Evolutionary conservation across 2,888 invertebrate genomes (phyloP), one percentile per base, ranked within the genome.

Genomic region (Enchytraeus crypticus): DNA sequence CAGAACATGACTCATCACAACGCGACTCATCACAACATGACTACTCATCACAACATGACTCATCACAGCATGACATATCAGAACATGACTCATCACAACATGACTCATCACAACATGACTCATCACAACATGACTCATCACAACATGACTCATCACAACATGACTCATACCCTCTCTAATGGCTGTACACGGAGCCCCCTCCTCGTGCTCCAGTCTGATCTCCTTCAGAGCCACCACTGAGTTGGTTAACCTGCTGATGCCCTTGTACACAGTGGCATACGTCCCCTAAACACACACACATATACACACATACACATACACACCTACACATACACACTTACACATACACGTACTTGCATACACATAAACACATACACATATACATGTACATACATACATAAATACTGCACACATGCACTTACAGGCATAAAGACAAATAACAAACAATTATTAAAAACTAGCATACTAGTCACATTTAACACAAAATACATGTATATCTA

Each of bases 101-200:
- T n/a, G n/a, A n/a, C n/a, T n/a, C n/a, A n/a, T n/a, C n/a, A n/a
- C n/a, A n/a, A n/a, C n/a, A n/a, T n/a, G n/a, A n/a, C n/a, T n/a
- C n/a, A n/a, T n/a, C n/a, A n/a, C n/a, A n/a, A n/a, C n/a, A n/a
- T n/a, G n/a, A n/a, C n/a, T n/a, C n/a, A n/a, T n/a, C n/a, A n/a
- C n/a, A n/a, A n/a, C n/a, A n/a, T n/a, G n/a, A n/a, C n/a, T n/a
- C n/a, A n/a, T 38, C 38, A 38, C 11, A 38, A 38, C 11, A 14
- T 38, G 8, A 38, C 11, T 38, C 38, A 3, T 68, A 79, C 80
- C 80, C 80, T 86, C 85, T 71, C 86, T 77, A 66, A 86, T 86
- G 61, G 85, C 85, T 53, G 85, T 86, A 73, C 85, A 86, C 5
- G 86, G 85, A 18, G 85, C 85, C 32, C 86, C 85, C 74, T 86